Conservation (phyloP, 2,113 vertebrate species). For the cattle (Bos taurus) region ARS-UCD2.0 NC_037355.1:29321001-29321500, state of each 20-base stretch:
- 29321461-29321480: background rate
- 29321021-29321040: background rate
- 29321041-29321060: background rate
- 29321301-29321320: background rate
- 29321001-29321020: background rate
- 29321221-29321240: background rate
- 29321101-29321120: background rate
- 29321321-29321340: background rate
- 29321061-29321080: background rate
- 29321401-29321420: background rate
- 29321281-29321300: background rate
- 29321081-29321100: background rate
- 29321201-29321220: background rate
- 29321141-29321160: background rate
- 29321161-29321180: background rate
- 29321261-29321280: background rate
- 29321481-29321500: background rate
- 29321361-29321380: background rate
- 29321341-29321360: background rate
- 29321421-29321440: background rate
- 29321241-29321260: background rate
- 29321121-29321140: background rate
- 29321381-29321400: background rate
- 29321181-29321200: background rate
- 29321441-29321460: background rate